Percentiles rank a stretch among this genome's conserved stretches.
Conservation (phyloP, 1,140 invertebrate genomes). For the Dermatophagoides farinae region DNA sequence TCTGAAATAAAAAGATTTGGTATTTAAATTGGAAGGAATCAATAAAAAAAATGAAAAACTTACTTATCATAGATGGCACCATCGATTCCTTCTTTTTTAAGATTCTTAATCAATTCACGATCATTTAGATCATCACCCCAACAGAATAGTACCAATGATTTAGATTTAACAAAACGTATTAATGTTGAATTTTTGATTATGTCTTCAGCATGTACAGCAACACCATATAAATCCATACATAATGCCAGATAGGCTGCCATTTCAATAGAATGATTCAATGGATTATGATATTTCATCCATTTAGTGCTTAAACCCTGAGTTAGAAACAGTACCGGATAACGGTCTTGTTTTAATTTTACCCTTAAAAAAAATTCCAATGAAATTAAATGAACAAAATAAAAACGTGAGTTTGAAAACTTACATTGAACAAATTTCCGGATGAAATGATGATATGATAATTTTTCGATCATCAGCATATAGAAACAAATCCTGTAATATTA, state of each 20-base stretch:
- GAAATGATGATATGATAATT: constrained; percentile 81
- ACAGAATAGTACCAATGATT: constrained; percentile 67
- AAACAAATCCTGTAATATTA: constrained; percentile 51
- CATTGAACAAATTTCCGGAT: constrained; percentile 34
- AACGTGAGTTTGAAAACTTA: background rate
- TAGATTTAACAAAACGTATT: constrained; percentile 49
- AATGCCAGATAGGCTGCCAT: constrained; percentile 59
- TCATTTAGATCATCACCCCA: constrained; percentile 92
- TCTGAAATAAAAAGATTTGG: background rate
- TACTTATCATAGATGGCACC: constrained; percentile 81
- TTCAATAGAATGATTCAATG: constrained; percentile 48
- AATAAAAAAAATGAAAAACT: background rate
- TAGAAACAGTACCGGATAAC: constrained; percentile 80
- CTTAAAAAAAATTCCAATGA: constrained; percentile 7
- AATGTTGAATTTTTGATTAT: constrained; percentile 57
- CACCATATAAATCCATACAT: constrained; percentile 52
- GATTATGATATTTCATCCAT: constrained; percentile 45
- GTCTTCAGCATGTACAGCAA: constrained; percentile 78
- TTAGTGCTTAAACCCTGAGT: constrained; percentile 59
- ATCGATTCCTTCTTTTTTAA: constrained; percentile 68
- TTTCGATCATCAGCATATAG: constrained; percentile 50
- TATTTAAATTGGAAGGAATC: no score
- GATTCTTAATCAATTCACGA: constrained; percentile 54
- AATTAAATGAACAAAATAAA: background rate
- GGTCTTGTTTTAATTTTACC: constrained; percentile 71